Evolutionary conservation across 2,797 vertebrate genomes (phyloP).

Genomic region (Anguilla obscura): DNA sequence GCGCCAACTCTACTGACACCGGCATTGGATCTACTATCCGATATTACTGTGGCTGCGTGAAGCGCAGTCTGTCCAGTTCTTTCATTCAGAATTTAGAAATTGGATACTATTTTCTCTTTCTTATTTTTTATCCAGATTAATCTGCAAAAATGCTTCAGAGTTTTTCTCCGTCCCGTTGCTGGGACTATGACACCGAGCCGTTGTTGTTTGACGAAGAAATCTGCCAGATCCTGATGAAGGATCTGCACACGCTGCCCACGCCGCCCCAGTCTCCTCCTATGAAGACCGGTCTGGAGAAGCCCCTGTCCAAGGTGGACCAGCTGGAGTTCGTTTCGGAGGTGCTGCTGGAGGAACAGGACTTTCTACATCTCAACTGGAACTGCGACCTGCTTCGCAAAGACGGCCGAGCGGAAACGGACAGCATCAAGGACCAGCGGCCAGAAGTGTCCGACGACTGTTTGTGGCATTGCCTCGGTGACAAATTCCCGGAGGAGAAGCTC

Average conservation of each 20-base stretch:
- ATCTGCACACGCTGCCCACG: conserved; percentile 70
- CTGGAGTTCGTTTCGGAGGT: conserved; percentile 75
- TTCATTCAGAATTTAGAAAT: background rate
- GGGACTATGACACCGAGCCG: conserved; percentile 69
- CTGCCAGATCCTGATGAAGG: conserved; percentile 71
- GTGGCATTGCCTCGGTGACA: conserved; percentile 65
- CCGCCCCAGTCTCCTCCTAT: conserved; percentile 72
- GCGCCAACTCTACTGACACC: background rate
- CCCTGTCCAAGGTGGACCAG: conserved; percentile 74
- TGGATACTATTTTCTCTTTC: background rate
- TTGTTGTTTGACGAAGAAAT: conserved; percentile 77
- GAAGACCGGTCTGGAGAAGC: conserved; percentile 61
- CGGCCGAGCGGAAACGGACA: background rate
- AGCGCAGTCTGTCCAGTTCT: background rate
- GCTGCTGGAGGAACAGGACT: conserved; percentile 73
- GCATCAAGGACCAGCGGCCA: conserved; percentile 37
- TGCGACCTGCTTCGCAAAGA: conserved; percentile 58
- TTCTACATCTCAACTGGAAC: conserved; percentile 68
- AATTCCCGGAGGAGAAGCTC: conserved; percentile 65
- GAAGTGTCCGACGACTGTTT: conserved; percentile 62
- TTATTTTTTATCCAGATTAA: background rate
- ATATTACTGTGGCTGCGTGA: background rate
- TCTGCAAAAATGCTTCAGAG: conserved; percentile 69
- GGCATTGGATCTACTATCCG: background rate
- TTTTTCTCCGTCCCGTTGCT: conserved; percentile 70